Base-by-base conservation (phyloP, 2,797 vertebrate genomes). In the Ctenochaetus hawaiiensis region DNA sequence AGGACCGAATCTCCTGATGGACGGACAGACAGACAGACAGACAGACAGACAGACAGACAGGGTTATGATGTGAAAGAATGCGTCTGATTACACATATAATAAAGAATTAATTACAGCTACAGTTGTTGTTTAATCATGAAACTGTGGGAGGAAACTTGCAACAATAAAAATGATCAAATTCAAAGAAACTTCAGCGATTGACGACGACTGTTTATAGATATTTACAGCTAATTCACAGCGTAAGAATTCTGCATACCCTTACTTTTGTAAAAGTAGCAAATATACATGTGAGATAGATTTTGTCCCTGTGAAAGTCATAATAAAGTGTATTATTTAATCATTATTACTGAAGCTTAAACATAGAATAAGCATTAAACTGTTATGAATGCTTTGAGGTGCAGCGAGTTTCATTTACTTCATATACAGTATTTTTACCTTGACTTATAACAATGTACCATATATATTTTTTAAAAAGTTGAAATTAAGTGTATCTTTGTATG, bases 1-100 rank as follows among this genome's bases (percentile, higher is more conserved):
- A 78, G 34, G 90, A 88, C 59, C 94, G 92, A 9, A 95, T 75
- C 37, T 95, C 93, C 95, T 95, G 83, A 74, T 45, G 67, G 23
- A 74, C 22, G 80, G 17, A 78, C 5, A 78, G 34, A 69, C 12
- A 77, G 9, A n/a, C 26, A 26, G 26, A 2, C 26, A 26, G n/a
- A n/a, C n/a, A n/a, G n/a, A n/a, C n/a, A n/a, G n/a, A 30, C 26
- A 80, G 17, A 78, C 6, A 78, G 39, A 72, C 12, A 77, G 12
- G 43, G 45, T 51, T 20, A 47, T 0, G 39, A 53, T 57, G 18
- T 48, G 56, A 65, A 8, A 16, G 12, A n/a, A 20, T 1, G 26
- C 3, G 20, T 57, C 48, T 45, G 26, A 65, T 34, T 2, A 34
- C 22, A 17, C 23, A 59, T 16, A 22, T 52, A 52, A 6, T 23